Base-by-base conservation (phyloP, 2,888 invertebrate genomes). In the Cabera pusaria region DNA sequence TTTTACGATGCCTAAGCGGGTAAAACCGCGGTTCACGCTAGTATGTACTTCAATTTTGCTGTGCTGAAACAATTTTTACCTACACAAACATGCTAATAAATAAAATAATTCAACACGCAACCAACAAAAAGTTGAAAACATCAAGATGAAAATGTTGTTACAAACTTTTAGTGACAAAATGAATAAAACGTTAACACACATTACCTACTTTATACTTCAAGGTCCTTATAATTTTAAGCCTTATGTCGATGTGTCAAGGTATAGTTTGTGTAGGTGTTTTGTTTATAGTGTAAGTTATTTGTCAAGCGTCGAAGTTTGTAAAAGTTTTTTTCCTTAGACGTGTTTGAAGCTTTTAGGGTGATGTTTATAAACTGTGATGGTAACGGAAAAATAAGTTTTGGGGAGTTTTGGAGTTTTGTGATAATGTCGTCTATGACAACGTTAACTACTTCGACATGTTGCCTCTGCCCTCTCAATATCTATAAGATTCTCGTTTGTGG, bases 311-410 rank as follows among this genome's bases (percentile, higher is more conserved):
- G 38, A 49, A 41, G 34, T 44, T 26, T 24, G 18, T 16, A 3
- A 33, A 50, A 50, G 16, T 46, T 50, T 39, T 28, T 39, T 9
- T 26, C 24, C 29, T 28, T 37, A 22, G 16, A 35, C 37, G 31
- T 32, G 23, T 40, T 37, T 38, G 7, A 21, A 37, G 44, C 35
- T 32, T 23, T 23, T 21, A 20, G 9, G 26, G 6, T 25, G 29
- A 19, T 39, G 27, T 33, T 44, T 36, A 27, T 44, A 24, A 25
- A 20, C 12, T 20, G 16, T 26, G 31, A 38, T 31, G 21, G 38
- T 29, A 12, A 24, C 19, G 17, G 7, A 20, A 23, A 36, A 28
- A 28, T n/a, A 8, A 35, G 23, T 26, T 25, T 35, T 28, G 23
- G 10, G 23, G 29, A n/a, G n/a, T 6, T 6, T 9, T 10, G 10